Evolutionary conservation across 2,797 vertebrate genomes (phyloP).

Genomic region (Cryptoprocta ferox): DNA sequence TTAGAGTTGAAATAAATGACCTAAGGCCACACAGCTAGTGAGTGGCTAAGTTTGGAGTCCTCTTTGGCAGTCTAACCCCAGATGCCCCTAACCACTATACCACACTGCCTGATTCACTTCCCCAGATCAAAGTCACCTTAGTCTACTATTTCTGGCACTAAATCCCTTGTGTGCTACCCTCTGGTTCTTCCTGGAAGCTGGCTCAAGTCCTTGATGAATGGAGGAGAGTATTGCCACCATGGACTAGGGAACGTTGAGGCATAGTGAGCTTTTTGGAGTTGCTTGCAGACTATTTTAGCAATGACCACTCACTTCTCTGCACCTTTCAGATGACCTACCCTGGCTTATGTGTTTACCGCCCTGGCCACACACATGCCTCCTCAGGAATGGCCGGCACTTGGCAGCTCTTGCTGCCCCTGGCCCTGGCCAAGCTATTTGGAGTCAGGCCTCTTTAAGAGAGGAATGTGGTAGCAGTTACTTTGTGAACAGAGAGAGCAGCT

Average conservation of each 20-base stretch:
- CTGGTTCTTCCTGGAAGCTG: slow-evolving; percentile 45
- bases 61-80: background rate
- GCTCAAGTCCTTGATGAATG: background rate
- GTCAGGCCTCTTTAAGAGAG: slow-evolving; percentile 53
- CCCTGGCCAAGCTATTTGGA: slow-evolving; percentile 63
- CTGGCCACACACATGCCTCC: background rate
- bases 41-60: background rate
- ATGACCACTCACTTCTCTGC: slow-evolving; percentile 65
- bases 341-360: slow-evolving; percentile 48
- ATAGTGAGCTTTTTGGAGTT: slow-evolving; percentile 21
- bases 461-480: slow-evolving; percentile 13
- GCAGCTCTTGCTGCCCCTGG: slow-evolving; percentile 75
- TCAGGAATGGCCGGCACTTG: slow-evolving; percentile 43
- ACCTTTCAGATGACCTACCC: slow-evolving; percentile 77
- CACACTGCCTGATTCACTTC: background rate
- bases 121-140: slow-evolving; percentile 21
- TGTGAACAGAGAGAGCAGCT: slow-evolving; percentile 50
- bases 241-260: background rate
- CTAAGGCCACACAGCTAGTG: background rate
- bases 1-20: background rate
- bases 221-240: background rate
- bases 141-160: slow-evolving; percentile 35
- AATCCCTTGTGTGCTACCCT: background rate
- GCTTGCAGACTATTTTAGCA: slow-evolving; percentile 80
- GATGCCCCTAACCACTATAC: rapidly evolving